Evolutionary conservation across 2,888 invertebrate genomes (phyloP).

Genomic region (Ormyrus rosae): DNA sequence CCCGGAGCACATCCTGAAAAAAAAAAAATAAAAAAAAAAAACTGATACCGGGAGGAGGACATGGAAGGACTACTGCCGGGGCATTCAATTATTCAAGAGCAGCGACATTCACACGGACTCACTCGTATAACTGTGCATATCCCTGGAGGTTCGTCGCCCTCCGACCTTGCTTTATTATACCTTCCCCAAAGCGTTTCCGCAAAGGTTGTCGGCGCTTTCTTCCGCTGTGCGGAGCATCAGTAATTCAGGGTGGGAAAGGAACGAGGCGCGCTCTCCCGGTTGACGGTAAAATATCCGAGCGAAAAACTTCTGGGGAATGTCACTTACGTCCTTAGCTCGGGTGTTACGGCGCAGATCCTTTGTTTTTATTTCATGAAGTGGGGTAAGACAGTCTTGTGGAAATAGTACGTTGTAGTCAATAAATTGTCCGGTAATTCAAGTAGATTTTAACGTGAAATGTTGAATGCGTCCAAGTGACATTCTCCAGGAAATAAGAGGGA

Average conservation of each 20-base stretch:
- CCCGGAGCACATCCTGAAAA: neutral
- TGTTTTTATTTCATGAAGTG: no score
- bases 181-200: neutral
- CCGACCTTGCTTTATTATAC: slow-evolving; percentile 34
- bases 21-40: neutral
- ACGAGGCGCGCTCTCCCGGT: neutral
- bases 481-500: no score
- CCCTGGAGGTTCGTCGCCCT: neutral
- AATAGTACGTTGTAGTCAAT: no score
- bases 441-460: no score
- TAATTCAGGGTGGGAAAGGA: neutral
- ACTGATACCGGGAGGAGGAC: neutral
- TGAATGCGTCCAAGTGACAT: no score
- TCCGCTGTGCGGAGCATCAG: neutral
- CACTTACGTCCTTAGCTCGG: neutral
- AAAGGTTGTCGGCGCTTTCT: neutral
- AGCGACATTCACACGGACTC: slow-evolving; percentile 18
- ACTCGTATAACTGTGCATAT: neutral
- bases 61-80: neutral
- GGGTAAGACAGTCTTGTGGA: no score
- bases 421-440: no score
- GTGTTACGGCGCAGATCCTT: no score
- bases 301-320: neutral
- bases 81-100: slow-evolving; percentile 35
- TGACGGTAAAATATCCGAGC: neutral